These are phyloP conservation scores for Eudemis profundana DNA, from an alignment of 2,888 invertebrate species.

Conservation along the genomic window DNA sequence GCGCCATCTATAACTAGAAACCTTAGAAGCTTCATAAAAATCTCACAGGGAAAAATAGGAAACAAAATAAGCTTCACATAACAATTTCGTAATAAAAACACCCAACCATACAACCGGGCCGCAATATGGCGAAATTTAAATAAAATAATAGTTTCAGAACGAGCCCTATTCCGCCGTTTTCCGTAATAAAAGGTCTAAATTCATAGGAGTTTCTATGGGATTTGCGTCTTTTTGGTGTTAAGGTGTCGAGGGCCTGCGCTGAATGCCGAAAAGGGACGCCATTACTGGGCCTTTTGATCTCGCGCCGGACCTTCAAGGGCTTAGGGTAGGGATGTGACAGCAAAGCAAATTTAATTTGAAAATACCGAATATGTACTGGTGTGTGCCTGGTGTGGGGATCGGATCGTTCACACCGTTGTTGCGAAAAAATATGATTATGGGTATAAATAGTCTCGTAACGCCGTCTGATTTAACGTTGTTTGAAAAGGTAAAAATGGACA, in stretches of 20 bases:
- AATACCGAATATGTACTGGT: not conserved
- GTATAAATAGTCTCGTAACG: too few species aligned
- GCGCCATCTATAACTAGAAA: slow-evolving; percentile 3
- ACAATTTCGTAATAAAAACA: slow-evolving; percentile 33
- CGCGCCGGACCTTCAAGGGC: slow-evolving; percentile 51
- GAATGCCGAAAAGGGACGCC: slow-evolving; percentile 53
- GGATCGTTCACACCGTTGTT: not conserved
- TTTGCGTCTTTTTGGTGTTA: slow-evolving; percentile 1
- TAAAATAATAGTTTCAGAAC: slow-evolving; percentile 66
- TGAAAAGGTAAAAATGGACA: not conserved
- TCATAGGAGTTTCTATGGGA: not conserved
- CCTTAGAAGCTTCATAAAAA: not conserved
- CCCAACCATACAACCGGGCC: slow-evolving; percentile 47
- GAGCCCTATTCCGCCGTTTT: slow-evolving; percentile 39
- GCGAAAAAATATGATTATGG: too few species aligned
- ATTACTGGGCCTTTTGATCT: slow-evolving; percentile 54
- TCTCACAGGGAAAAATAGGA: slow-evolving; percentile 9
- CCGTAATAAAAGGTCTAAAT: not conserved
- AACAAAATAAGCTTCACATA: slow-evolving; percentile 14
- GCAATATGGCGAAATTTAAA: slow-evolving; percentile 66
- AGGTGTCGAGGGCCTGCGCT: slow-evolving; percentile 19
- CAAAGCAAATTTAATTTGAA: slow-evolving; percentile 29
- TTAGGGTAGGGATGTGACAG: slow-evolving; percentile 36
- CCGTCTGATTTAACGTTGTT: too few species aligned
- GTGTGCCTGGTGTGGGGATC: not conserved